Evolutionary conservation across 2,888 invertebrate species (phyloP).

Genomic region (Coronaproctus castanopsis): DNA sequence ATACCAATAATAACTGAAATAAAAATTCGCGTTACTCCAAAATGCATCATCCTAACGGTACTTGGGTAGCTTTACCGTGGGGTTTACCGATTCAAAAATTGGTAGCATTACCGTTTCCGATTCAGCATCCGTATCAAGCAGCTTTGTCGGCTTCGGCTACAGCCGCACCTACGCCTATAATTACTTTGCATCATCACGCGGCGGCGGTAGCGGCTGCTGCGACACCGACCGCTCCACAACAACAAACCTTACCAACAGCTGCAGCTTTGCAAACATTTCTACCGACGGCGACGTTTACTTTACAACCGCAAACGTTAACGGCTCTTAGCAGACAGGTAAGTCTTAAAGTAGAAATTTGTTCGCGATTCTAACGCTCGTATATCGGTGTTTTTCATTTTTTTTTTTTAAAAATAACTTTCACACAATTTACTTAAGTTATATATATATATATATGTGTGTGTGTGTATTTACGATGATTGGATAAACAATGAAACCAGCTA

Average conservation of each 20-base stretch:
- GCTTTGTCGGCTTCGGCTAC: constrained; percentile 6
- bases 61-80: constrained; percentile 12
- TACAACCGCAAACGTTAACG: constrained; percentile 9
- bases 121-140: constrained; percentile 11
- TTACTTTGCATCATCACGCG: constrained; percentile 4
- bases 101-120: constrained; percentile 10
- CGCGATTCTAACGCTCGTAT: too few species aligned
- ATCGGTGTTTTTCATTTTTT: too few species aligned
- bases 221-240: constrained; percentile 2
- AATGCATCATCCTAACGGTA: constrained; percentile 13
- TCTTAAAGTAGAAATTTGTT: too few species aligned
- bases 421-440: too few species aligned
- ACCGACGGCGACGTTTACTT: constrained; percentile 4
- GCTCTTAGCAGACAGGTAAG: constrained; percentile 10
- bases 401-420: too few species aligned
- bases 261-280: constrained; percentile 7
- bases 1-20: too few species aligned
- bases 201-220: constrained; percentile 1
- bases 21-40: too few species aligned
- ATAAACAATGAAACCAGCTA: too few species aligned
- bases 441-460: too few species aligned
- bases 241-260: neutral
- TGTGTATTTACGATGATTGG: too few species aligned
- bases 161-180: constrained; percentile 4
- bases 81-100: constrained; percentile 11